A percentile compares a stretch with the other conserved stretches of the same genome.
phyloP scores from a whole-genome alignment of 2,113 vertebrate species.

The Hyla sarda region DNA sequence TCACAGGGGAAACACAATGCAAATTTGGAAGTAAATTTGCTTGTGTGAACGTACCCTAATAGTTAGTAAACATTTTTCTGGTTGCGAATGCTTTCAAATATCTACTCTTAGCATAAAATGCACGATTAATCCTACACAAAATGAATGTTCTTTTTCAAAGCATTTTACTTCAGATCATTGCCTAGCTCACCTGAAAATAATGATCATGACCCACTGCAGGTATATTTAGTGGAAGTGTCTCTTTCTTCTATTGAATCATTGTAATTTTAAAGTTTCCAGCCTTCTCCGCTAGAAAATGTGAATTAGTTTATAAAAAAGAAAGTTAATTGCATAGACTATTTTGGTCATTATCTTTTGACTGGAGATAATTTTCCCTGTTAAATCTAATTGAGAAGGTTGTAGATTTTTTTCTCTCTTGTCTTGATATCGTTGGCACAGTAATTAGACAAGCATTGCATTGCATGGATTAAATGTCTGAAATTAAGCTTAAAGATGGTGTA shows the following conservation, averaged over 20 bases:
- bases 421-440: conserved; percentile 48
- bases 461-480: conserved; percentile 55
- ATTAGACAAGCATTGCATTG: conserved; percentile 44
- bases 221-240: conserved; percentile 19
- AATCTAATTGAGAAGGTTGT: conserved; percentile 56
- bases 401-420: conserved; percentile 48
- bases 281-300: conserved; percentile 26
- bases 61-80: neutral
- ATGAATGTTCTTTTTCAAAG: neutral
- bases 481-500: conserved; percentile 39
- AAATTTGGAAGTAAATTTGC: too few relatives aligned
- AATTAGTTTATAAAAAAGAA: conserved; percentile 48
- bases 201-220: conserved; percentile 20
- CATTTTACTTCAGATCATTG: neutral
- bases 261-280: conserved; percentile 33
- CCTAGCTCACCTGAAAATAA: conserved; percentile 10
- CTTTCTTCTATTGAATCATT: conserved; percentile 41
- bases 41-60: too few relatives aligned
- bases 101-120: neutral
- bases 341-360: conserved; percentile 57
- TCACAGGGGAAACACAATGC: too few relatives aligned
- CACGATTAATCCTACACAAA: neutral
- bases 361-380: conserved; percentile 52
- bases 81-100: neutral
- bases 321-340: conserved; percentile 52